phyloP scores from a whole-genome alignment of 1,140 invertebrate genomes.

The Sipha flava region DNA sequence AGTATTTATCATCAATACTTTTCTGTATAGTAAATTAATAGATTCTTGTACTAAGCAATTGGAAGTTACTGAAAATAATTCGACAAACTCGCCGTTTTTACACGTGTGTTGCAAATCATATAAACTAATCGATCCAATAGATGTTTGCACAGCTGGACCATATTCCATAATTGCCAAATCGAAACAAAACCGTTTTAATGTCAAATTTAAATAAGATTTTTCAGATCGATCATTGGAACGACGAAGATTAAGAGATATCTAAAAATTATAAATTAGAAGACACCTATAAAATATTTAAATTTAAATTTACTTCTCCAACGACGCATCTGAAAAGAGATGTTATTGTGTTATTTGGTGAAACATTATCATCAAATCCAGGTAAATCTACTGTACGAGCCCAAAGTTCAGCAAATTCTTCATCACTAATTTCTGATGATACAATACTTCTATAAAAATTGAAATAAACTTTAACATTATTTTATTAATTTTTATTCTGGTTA shows the following conservation, averaged over 20 bases:
- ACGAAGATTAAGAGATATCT: slow-evolving; percentile 49
- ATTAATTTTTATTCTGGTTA: too few relatives aligned
- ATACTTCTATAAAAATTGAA: slow-evolving; percentile 45
- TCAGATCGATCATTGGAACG: slow-evolving; percentile 57
- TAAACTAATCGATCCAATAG: slow-evolving; percentile 60
- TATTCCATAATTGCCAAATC: slow-evolving; percentile 70
- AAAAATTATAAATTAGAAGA: background rate
- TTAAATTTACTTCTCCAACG: slow-evolving; percentile 54
- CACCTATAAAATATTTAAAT: background rate
- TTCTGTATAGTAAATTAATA: slow-evolving; percentile 64
- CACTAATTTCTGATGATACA: slow-evolving; percentile 60
- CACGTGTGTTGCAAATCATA: slow-evolving; percentile 71
- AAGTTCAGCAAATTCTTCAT: slow-evolving; percentile 60
- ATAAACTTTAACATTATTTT: background rate
- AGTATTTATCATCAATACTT: slow-evolving; percentile 47
- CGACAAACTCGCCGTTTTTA: slow-evolving; percentile 66
- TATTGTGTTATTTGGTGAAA: slow-evolving; percentile 67
- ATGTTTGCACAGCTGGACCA: slow-evolving; percentile 67
- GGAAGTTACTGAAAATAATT: slow-evolving; percentile 41
- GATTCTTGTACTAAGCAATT: slow-evolving; percentile 49
- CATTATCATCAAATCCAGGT: slow-evolving; percentile 75
- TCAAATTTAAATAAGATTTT: slow-evolving; percentile 65
- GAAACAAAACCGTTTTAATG: slow-evolving; percentile 58
- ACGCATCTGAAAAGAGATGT: slow-evolving; percentile 61
- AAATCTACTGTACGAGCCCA: slow-evolving; percentile 66